Conservation (phyloP, 2,888 invertebrate species). For the Erebia epiphron region DNA sequence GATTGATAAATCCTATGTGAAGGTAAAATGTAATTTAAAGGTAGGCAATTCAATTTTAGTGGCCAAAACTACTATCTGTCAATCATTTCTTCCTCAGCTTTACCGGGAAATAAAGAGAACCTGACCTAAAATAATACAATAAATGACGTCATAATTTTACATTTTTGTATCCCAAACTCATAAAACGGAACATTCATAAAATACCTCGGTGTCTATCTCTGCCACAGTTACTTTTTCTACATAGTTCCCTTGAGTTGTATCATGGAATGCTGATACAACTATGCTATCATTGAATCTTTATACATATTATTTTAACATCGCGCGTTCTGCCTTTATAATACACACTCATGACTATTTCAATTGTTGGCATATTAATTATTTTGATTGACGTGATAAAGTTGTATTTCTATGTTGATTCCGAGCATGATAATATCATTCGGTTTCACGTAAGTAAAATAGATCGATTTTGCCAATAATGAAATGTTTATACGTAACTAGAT, state of each 20-base stretch:
- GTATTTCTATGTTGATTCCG: neutral
- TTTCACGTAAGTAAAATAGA: neutral
- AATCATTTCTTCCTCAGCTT: no score
- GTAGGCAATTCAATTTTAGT: no score
- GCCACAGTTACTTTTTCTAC: no score
- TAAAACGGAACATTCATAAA: no score
- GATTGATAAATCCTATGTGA: no score
- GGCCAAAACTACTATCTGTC: no score
- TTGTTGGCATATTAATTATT: slow-evolving; percentile 3
- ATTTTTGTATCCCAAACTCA: no score
- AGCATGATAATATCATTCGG: neutral
- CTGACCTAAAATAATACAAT: no score
- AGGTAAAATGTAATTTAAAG: no score
- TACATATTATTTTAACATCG: neutral
- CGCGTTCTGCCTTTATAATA: neutral
- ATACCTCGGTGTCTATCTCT: no score
- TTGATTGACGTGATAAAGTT: neutral
- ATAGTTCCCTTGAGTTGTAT: neutral
- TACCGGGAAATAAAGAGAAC: no score
- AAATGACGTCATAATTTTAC: no score
- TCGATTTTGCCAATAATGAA: neutral
- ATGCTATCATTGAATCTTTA: neutral
- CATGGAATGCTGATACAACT: neutral
- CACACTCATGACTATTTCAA: neutral
- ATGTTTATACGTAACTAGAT: neutral